phyloP scores from a whole-genome alignment of 2,888 invertebrate species.

The Hydropsyche betteni region DNA sequence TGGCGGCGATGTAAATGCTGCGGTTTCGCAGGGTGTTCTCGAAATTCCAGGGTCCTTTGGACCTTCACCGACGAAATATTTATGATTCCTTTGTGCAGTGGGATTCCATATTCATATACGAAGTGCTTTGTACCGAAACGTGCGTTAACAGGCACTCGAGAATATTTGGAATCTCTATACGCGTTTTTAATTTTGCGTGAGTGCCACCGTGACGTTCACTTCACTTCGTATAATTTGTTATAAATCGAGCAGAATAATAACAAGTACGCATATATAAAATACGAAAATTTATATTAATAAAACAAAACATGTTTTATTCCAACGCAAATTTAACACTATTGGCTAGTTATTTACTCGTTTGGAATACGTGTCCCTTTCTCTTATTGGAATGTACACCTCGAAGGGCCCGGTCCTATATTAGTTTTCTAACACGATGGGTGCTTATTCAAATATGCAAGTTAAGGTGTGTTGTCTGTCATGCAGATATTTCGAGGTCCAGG shows the following conservation, averaged over 20 bases:
- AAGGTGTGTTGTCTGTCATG: slow-evolving; percentile 9
- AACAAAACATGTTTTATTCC: neutral
- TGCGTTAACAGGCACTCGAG: neutral
- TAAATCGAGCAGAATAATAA: neutral
- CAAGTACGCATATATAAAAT: neutral
- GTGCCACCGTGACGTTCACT: neutral
- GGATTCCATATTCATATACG: slow-evolving; percentile 36
- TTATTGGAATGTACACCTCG: slow-evolving; percentile 13
- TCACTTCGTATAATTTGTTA: neutral
- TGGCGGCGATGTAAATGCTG: slow-evolving; percentile 13
- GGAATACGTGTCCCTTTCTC: neutral
- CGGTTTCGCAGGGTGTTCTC: slow-evolving; percentile 18
- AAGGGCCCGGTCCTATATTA: slow-evolving; percentile 7
- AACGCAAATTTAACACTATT: neutral
- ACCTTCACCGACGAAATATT: slow-evolving; percentile 24
- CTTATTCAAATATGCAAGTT: slow-evolving; percentile 36
- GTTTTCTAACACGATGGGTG: neutral
- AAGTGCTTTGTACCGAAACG: slow-evolving; percentile 1
- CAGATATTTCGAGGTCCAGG: slow-evolving; percentile 17
- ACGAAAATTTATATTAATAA: neutral
- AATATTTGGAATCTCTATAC: slow-evolving; percentile 29
- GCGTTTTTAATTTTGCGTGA: neutral
- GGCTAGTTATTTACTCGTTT: neutral
- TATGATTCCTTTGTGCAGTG: slow-evolving; percentile 35
- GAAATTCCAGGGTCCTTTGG: slow-evolving; percentile 21